Evolutionary conservation across 1,140 invertebrate species (phyloP), one percentile per base, ranked within the genome.

Genomic region (Uloborus diversus): DNA sequence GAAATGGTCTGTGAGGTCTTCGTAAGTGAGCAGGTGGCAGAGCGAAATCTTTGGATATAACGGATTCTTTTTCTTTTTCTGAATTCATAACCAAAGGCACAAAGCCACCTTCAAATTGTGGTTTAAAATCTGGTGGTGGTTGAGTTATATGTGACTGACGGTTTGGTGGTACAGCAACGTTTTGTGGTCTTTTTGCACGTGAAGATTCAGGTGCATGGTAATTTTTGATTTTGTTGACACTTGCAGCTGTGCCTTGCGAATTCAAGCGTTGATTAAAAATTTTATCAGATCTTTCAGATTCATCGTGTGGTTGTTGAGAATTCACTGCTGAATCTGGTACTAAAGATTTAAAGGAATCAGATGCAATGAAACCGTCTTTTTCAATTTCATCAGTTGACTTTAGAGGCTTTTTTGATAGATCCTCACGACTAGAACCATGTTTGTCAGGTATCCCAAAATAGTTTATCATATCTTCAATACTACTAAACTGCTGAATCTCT

Each of bases 1-100:
- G 33, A 53, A 83, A 83, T 25, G 82, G 82, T 13, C 65, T 61
- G n/a, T 61, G 56, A 47, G 78, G 78, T 30, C 73, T 78, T 27
- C 53, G n/a, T 17, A 56, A 28, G 27, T 65, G 49, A 23, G 28
- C 27, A n/a, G 47, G 30, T 27, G 57, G 57, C 11, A 14, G 7
- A 30, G 30, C 57, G 56, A 49, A 28, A 13, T 64, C 25, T n/a
- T 65, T 35, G 13, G 59, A 20, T n/a, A 37, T n/a, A 37, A 33
- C 14, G 25, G 42, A 65, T 56, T 65, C 61, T 57, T 35, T 64
- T 28, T 78, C 73, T 37, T 78, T 78, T 1, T 42, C 20, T 17
- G 73, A 62, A 56, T 78, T 78, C 33, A 78, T 56, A 20, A 78
- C 73, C 42, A 78, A 56, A 4, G 73, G 73, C 1, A 78, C 59